Evolutionary conservation across 1,140 invertebrate species (phyloP).

Genomic region (Psilanteris sp.): DNA sequence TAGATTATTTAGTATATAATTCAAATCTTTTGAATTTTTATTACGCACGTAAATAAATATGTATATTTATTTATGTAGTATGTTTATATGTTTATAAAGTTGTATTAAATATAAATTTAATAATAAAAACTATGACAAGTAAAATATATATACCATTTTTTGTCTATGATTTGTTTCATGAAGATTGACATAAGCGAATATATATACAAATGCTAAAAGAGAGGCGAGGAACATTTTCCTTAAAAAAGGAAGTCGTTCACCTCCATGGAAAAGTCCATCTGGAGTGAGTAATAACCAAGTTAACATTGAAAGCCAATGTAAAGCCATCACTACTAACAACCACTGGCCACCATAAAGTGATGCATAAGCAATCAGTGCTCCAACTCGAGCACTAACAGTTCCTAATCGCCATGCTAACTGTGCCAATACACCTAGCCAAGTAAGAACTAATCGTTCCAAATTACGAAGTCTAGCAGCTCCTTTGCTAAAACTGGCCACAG

Average conservation of each 20-base stretch:
- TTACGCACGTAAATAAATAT: no score
- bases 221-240: conserved; percentile 86
- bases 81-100: no score
- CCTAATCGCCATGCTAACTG: conserved; percentile 91
- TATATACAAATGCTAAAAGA: conserved; percentile 91
- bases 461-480: conserved; percentile 88
- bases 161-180: conserved; percentile 89
- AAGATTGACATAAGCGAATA: conserved; percentile 94
- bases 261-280: conserved; percentile 88
- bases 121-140: no score
- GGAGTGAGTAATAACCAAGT: conserved; percentile 90
- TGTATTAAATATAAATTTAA: no score
- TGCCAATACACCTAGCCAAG: conserved; percentile 90
- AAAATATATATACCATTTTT: conserved; percentile 88
- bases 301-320: conserved; percentile 92
- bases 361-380: conserved; percentile 91
- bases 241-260: conserved; percentile 85
- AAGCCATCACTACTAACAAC: conserved; percentile 87
- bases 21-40: no score
- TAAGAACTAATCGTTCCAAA: conserved; percentile 90
- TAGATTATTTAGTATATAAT: no score
- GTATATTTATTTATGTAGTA: no score
- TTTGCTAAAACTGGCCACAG: conserved; percentile 93
- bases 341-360: conserved; percentile 85
- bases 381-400: conserved; percentile 90